Conservation (phyloP, 2,797 vertebrate species). For the Spea hammondii region DNA sequence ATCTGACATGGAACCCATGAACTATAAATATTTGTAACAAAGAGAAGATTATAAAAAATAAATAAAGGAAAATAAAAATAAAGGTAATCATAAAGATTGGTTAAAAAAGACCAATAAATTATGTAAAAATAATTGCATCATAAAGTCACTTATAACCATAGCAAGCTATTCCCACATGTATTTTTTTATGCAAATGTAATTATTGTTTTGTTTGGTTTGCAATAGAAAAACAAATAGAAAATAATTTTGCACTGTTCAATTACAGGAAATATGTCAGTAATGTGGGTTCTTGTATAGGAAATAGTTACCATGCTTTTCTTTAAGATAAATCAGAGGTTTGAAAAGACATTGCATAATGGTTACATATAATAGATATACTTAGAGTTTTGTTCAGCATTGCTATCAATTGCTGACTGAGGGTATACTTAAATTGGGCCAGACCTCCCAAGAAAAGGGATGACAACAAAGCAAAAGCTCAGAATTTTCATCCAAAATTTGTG, state of each 20-base stretch:
- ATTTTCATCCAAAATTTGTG: no score
- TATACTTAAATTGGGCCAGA: no score
- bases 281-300: not conserved
- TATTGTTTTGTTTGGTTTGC: conserved; percentile 34
- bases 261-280: conserved; percentile 15
- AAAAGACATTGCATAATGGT: not conserved
- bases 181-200: conserved; percentile 35
- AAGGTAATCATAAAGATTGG: not conserved
- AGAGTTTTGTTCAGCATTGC: no score
- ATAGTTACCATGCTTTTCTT: not conserved
- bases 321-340: not conserved
- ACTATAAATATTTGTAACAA: not conserved
- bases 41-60: not conserved
- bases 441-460: no score
- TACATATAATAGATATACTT: not conserved
- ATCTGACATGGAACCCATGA: not conserved
- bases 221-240: conserved; percentile 14
- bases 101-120: conserved; percentile 4
- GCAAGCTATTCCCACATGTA: conserved; percentile 30
- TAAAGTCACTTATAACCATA: conserved; percentile 30
- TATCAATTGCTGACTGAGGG: no score
- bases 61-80: not conserved
- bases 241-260: conserved; percentile 11
- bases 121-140: conserved; percentile 17
- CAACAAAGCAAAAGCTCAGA: no score